A percentile compares a stretch with the other conserved stretches of the same genome.
Evolutionary conservation across 2,797 vertebrate genomes (phyloP).

Genomic region (Bovichtus diacanthus): DNA sequence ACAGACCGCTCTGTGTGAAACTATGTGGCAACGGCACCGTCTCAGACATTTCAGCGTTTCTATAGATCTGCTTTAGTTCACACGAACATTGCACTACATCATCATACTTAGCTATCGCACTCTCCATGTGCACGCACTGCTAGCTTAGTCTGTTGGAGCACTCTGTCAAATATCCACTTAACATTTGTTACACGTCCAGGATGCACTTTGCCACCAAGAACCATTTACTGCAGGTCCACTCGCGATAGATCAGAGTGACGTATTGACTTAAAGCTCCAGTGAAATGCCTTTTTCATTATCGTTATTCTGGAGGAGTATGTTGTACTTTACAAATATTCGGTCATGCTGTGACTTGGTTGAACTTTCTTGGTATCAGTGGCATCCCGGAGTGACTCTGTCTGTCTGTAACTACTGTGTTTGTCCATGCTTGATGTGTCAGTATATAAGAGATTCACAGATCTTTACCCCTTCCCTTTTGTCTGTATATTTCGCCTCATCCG

Average conservation of each 20-base stretch:
- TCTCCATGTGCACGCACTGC: conserved; percentile 81
- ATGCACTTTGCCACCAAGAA: conserved; percentile 76
- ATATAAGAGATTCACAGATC: conserved; percentile 80
- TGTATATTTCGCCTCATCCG: conserved; percentile 64
- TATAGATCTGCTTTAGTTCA: conserved; percentile 81
- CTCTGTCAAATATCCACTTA: conserved; percentile 84
- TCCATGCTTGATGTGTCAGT: conserved; percentile 82
- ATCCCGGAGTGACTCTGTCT: conserved; percentile 75
- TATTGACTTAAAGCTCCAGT: conserved; percentile 42
- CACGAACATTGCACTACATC: conserved; percentile 82
- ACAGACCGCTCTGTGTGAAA: conserved; percentile 58
- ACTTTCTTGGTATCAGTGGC: conserved; percentile 69
- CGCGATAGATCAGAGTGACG: conserved; percentile 27
- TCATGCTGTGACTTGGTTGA: conserved; percentile 49
- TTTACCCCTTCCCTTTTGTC: conserved; percentile 62
- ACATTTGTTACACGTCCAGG: conserved; percentile 77
- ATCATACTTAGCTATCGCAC: conserved; percentile 80
- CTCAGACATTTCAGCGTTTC: conserved; percentile 75
- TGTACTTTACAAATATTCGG: conserved; percentile 33
- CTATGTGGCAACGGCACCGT: conserved; percentile 61
- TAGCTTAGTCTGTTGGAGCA: conserved; percentile 86
- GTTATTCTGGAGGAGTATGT: conserved; percentile 28
- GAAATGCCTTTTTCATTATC: conserved; percentile 61
- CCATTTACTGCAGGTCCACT: conserved; percentile 35
- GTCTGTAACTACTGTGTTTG: conserved; percentile 81